These are phyloP conservation scores for Ichneumoninae sp. DNA, from an alignment of 2,888 invertebrate genomes.

Conservation along the genomic window DNA sequence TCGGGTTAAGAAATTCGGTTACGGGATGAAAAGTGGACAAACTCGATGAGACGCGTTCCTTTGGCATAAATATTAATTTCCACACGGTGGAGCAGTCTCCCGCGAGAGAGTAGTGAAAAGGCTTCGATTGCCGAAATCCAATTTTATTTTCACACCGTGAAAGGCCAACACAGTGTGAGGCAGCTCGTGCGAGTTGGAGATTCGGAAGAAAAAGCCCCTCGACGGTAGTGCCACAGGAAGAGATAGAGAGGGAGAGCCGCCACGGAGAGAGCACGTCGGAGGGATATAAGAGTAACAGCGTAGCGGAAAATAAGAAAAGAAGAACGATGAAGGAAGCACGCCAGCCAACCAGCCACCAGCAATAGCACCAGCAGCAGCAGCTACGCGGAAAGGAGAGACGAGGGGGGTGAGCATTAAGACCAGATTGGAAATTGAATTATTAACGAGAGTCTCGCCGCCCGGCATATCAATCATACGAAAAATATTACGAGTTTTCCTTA, in stretches of 20 bases:
- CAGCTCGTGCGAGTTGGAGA: slow-evolving; percentile 10
- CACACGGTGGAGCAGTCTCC: neutral
- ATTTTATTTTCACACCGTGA: slow-evolving; percentile 56
- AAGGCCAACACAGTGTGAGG: slow-evolving; percentile 20
- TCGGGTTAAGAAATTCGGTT: neutral
- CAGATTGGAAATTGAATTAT: slow-evolving; percentile 80
- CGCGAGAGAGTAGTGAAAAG: slow-evolving; percentile 26
- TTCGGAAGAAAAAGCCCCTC: slow-evolving; percentile 23
- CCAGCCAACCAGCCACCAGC: neutral
- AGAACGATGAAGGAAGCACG: slow-evolving; percentile 5
- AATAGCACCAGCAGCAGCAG: too few relatives aligned
- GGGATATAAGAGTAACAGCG: slow-evolving; percentile 53
- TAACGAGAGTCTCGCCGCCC: slow-evolving; percentile 73
- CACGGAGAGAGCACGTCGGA: slow-evolving; percentile 35
- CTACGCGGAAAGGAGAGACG: slow-evolving; percentile 8
- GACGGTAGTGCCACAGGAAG: slow-evolving; percentile 7
- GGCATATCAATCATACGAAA: slow-evolving; percentile 78
- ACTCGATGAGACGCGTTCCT: slow-evolving; percentile 40
- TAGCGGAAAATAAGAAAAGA: slow-evolving; percentile 1
- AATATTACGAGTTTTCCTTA: slow-evolving; percentile 72
- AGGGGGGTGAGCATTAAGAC: slow-evolving; percentile 70
- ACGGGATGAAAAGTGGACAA: slow-evolving; percentile 11
- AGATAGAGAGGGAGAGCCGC: neutral
- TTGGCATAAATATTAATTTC: slow-evolving; percentile 50
- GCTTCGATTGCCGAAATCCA: slow-evolving; percentile 61